Percentiles rank a stretch among this genome's conserved stretches.
These are phyloP conservation scores for Heterotis niloticus DNA, from an alignment of 2,113 vertebrate species.

Conservation along the genomic window DNA sequence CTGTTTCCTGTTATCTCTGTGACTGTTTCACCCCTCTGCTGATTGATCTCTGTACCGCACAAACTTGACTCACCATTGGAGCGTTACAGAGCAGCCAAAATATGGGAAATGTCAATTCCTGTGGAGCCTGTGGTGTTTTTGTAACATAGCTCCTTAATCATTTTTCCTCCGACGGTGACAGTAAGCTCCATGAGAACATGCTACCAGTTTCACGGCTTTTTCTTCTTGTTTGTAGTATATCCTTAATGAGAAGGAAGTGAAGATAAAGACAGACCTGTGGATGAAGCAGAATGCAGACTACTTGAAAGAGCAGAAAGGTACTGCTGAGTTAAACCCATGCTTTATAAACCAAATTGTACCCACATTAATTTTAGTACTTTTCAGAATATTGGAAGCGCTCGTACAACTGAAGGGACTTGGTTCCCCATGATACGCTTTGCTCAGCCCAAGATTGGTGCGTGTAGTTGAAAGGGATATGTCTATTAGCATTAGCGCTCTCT, in stretches of 20 bases:
- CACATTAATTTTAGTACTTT: not conserved
- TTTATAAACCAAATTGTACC: not conserved
- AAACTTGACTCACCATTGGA: too few relatives aligned
- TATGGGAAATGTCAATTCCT: not conserved
- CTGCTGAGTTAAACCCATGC: constrained; percentile 25
- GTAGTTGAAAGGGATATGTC: not conserved
- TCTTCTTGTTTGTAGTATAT: constrained; percentile 73
- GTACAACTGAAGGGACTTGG: not conserved
- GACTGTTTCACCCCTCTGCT: too few relatives aligned
- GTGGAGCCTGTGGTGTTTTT: not conserved
- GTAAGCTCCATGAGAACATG: not conserved
- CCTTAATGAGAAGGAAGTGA: constrained; percentile 81
- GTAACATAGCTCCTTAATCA: too few relatives aligned
- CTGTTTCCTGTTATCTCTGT: not conserved
- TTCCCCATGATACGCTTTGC: not conserved
- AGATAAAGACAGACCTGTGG: constrained; percentile 91
- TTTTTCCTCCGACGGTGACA: not conserved
- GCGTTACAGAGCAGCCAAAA: not conserved
- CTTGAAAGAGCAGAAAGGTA: constrained; percentile 90
- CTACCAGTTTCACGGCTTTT: not conserved
- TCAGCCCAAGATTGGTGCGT: not conserved
- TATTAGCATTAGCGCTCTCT: not conserved
- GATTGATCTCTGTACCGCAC: too few relatives aligned
- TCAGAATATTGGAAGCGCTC: not conserved
- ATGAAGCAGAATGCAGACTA: constrained; percentile 93